Conservation (phyloP, 2,113 vertebrate genomes). For the Antechinus stuartii region DNA sequence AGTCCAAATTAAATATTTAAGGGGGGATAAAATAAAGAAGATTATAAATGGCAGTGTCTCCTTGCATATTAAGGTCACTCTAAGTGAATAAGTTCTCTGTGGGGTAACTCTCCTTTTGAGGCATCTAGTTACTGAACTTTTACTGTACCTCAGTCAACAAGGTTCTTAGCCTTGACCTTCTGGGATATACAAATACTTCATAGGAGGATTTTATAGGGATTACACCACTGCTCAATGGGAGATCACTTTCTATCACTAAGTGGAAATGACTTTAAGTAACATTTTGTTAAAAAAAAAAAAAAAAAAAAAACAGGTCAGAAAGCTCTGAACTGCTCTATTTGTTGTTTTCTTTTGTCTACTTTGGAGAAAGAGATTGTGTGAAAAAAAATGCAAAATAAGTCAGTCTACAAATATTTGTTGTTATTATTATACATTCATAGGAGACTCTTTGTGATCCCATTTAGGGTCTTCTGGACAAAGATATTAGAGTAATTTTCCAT, state of each 20-base stretch:
- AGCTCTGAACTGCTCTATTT: neutral
- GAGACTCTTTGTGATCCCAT: no score
- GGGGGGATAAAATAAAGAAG: conserved; percentile 23
- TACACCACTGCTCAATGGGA: neutral
- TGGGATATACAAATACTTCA: neutral
- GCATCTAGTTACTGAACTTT: conserved; percentile 35
- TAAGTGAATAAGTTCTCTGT: conserved; percentile 23
- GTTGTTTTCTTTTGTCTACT: neutral
- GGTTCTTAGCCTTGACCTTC: neutral
- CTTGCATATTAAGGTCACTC: neutral
- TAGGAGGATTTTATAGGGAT: neutral
- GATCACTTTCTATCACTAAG: neutral
- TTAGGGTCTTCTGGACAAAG: no score
- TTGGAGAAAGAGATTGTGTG: neutral
- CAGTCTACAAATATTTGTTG: neutral
- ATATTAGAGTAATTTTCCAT: neutral
- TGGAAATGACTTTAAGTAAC: neutral
- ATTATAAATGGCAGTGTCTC: neutral
- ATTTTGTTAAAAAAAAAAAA: neutral
- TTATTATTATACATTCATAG: neutral
- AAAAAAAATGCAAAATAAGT: neutral
- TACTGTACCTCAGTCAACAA: neutral
- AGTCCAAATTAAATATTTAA: conserved; percentile 30
- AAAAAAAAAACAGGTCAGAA: neutral
- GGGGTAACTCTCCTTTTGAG: neutral